Evolutionary conservation across 37 sponge, comb jelly and placozoan species (phyloP).

Genomic region (Haliclona indistincta): DNA sequence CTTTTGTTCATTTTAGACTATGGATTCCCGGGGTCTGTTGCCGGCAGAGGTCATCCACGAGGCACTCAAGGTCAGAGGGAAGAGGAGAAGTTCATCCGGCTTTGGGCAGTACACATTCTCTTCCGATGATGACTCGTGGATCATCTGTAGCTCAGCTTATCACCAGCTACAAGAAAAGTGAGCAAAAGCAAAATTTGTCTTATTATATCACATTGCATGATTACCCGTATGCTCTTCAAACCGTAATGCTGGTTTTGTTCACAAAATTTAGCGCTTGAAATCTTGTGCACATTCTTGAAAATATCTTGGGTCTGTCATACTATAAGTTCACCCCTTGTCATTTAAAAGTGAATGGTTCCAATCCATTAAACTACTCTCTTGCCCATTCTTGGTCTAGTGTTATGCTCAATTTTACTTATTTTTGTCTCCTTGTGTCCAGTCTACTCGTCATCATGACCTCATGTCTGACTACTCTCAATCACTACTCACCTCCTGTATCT

Average conservation of each 20-base stretch:
- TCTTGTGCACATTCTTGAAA: too few species aligned
- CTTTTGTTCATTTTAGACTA: conserved; percentile 47
- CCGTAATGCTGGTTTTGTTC: too few species aligned
- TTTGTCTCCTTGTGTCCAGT: conserved; percentile 14
- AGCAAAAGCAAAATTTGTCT: too few species aligned
- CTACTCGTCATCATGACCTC: conserved; percentile 32
- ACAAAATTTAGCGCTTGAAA: too few species aligned
- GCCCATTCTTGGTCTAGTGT: too few species aligned
- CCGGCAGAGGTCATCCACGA: conserved; percentile 14
- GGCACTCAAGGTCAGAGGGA: neutral
- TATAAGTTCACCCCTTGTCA: too few species aligned
- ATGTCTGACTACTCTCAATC: conserved; percentile 42
- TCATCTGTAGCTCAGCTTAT: conserved; percentile 40
- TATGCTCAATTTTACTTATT: too few species aligned
- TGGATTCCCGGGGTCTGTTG: conserved; percentile 44
- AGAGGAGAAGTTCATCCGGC: neutral
- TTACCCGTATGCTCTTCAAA: too few species aligned
- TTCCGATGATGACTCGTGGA: conserved; percentile 40
- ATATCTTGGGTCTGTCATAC: too few species aligned
- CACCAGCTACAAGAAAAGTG: conserved; percentile 40
- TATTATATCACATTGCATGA: too few species aligned
- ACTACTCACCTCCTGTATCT: conserved; percentile 35
- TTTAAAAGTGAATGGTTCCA: too few species aligned
- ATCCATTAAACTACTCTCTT: too few species aligned
- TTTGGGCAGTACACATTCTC: neutral